phyloP scores from a whole-genome alignment of 2,797 vertebrate genomes.

The Pangasius sanitwongsei region DNA sequence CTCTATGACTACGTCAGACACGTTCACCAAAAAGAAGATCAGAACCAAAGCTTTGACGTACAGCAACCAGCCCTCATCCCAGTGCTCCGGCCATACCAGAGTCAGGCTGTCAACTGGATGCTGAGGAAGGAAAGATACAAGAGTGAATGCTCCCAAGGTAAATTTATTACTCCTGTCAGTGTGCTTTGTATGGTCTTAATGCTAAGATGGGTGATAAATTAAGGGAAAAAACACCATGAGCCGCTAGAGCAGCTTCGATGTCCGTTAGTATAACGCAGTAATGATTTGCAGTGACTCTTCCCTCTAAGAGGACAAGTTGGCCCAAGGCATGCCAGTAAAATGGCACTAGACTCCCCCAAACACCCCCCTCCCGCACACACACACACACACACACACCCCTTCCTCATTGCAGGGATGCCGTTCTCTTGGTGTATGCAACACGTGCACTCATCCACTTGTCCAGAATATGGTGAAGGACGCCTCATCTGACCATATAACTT shows the following conservation, averaged over 20 bases:
- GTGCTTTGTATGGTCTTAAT: neutral
- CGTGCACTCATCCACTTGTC: neutral
- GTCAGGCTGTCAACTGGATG: constrained; percentile 98
- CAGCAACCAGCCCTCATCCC: constrained; percentile 91
- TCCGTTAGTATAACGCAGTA: neutral
- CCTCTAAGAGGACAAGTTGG: neutral
- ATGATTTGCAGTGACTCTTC: neutral
- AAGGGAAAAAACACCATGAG: neutral
- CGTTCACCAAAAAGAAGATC: constrained; percentile 70
- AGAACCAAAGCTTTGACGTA: constrained; percentile 75
- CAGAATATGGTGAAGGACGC: too few species aligned
- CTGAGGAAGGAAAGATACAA: constrained; percentile 82
- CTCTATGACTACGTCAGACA: constrained; percentile 91
- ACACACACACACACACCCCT: too few species aligned
- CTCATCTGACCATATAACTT: too few species aligned
- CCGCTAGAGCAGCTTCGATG: neutral
- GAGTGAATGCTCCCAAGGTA: constrained; percentile 68
- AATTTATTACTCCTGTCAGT: neutral
- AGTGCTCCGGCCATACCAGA: constrained; percentile 89
- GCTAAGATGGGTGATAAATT: neutral
- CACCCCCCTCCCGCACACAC: too few species aligned
- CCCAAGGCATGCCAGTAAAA: neutral
- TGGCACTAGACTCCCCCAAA: too few species aligned
- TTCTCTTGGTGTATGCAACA: neutral
- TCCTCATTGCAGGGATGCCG: too few species aligned